Conservation (phyloP, 2,113 vertebrate species). For the Corvus moneduloides region DNA sequence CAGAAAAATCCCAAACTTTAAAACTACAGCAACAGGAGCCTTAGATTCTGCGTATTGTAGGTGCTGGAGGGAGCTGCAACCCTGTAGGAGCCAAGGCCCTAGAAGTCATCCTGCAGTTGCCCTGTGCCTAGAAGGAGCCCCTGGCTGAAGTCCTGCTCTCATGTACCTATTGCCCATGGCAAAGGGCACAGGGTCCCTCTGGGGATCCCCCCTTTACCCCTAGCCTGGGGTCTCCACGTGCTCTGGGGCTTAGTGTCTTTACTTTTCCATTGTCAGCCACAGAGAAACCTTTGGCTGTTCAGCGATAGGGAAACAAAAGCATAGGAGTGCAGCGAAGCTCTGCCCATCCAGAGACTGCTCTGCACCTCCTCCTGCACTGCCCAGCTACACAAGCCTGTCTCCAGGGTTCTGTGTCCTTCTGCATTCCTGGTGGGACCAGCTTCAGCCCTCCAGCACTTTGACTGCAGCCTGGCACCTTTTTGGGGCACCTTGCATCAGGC, state of each 20-base stretch:
- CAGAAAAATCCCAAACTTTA: background rate
- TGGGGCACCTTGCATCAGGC: background rate
- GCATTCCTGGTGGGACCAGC: background rate
- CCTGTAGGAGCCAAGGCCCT: too few relatives aligned
- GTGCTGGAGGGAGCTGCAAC: background rate
- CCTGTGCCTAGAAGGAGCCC: fast-evolving
- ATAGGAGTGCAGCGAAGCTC: fast-evolving
- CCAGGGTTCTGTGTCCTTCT: background rate
- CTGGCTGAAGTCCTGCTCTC: background rate
- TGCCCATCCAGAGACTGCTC: background rate
- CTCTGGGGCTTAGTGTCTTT: background rate
- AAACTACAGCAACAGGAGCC: background rate
- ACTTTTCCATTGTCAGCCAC: background rate
- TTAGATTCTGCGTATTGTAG: background rate
- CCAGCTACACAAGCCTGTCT: background rate
- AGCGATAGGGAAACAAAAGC: background rate
- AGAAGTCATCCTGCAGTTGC: too few relatives aligned
- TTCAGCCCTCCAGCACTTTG: background rate
- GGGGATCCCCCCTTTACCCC: fast-evolving
- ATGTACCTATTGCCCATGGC: background rate
- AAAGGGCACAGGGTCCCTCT: background rate
- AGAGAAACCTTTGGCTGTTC: background rate
- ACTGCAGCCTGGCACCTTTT: fast-evolving
- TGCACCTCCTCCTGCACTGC: background rate
- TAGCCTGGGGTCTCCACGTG: fast-evolving